Percentiles rank a stretch among this genome's conserved stretches.
Conservation (phyloP, 2,888 invertebrate species). For the Polydrusus tereticollis region DNA sequence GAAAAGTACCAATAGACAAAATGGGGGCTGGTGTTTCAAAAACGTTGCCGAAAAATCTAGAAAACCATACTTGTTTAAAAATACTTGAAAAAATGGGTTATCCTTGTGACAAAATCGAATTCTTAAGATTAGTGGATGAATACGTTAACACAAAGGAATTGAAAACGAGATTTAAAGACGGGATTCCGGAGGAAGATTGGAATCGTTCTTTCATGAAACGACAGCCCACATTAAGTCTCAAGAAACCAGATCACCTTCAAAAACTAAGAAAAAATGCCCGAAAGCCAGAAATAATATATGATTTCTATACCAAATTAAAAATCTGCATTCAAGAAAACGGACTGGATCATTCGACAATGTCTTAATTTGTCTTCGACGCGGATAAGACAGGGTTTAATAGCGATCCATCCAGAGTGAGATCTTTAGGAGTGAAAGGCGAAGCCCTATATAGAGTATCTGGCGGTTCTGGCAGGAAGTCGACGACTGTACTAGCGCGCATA, state of each 20-base stretch:
- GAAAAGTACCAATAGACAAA: too few species aligned
- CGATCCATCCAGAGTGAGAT: conserved; percentile 52
- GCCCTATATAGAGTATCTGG: conserved; percentile 52
- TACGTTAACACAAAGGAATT: too few species aligned
- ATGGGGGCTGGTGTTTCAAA: too few species aligned
- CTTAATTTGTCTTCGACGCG: conserved; percentile 53
- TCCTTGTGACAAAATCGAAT: too few species aligned
- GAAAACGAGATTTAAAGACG: too few species aligned
- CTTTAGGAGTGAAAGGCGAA: conserved; percentile 53
- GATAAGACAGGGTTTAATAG: conserved; percentile 54
- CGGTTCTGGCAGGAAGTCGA: conserved; percentile 54
- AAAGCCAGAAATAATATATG: conserved; percentile 53
- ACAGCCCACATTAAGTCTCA: too few species aligned
- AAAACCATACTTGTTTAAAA: too few species aligned
- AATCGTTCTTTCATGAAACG: too few species aligned
- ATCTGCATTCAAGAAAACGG: conserved; percentile 36
- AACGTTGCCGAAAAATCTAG: too few species aligned
- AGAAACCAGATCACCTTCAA: conserved; percentile 38
- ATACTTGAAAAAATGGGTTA: too few species aligned
- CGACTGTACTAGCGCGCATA: conserved; percentile 53
- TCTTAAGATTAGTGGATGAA: too few species aligned
- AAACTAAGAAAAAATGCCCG: conserved; percentile 42
- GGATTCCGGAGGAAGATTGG: too few species aligned
- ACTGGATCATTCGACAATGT: conserved; percentile 23
- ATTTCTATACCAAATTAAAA: conserved; percentile 52